These are phyloP conservation scores for Coregonus sp. DNA, from an alignment of 2,797 vertebrate species.

Conservation along the genomic window DNA sequence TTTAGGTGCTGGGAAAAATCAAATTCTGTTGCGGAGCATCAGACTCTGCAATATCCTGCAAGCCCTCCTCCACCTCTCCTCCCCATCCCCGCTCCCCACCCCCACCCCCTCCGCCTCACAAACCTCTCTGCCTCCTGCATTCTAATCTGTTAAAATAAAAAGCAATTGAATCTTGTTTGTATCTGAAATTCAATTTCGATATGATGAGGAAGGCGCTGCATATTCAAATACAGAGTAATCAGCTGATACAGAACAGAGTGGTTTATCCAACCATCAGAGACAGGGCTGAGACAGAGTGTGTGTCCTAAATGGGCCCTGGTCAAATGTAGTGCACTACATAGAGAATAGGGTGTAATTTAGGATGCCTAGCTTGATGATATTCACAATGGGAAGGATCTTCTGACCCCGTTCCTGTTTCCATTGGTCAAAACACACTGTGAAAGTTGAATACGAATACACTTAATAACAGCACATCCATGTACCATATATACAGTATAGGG, in stretches of 20 bases:
- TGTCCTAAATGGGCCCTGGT: background rate
- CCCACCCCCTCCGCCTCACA: background rate
- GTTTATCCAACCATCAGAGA: conserved; percentile 13
- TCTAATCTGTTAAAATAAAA: conserved; percentile 18
- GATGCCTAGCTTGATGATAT: conserved; percentile 5
- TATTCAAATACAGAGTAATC: conserved; percentile 26
- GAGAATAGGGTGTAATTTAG: background rate
- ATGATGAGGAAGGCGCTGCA: conserved; percentile 21
- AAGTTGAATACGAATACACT: background rate
- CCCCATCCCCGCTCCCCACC: background rate
- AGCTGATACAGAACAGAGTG: conserved; percentile 3
- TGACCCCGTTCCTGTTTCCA: conserved; percentile 12
- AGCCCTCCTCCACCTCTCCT: background rate
- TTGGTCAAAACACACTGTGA: too few relatives aligned
- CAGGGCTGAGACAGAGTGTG: conserved; percentile 10
- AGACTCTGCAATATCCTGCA: background rate
- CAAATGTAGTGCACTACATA: background rate
- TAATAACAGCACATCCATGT: too few relatives aligned
- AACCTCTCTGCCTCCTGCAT: conserved; percentile 3
- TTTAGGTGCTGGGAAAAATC: background rate
- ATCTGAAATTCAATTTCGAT: conserved; percentile 35
- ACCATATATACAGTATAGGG: background rate
- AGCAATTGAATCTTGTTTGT: conserved; percentile 20
- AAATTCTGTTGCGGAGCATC: background rate
- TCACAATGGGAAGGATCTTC: conserved; percentile 14